Evolutionary conservation across 2,113 vertebrate genomes (phyloP).

Genomic region (Gallinago undulata): DNA sequence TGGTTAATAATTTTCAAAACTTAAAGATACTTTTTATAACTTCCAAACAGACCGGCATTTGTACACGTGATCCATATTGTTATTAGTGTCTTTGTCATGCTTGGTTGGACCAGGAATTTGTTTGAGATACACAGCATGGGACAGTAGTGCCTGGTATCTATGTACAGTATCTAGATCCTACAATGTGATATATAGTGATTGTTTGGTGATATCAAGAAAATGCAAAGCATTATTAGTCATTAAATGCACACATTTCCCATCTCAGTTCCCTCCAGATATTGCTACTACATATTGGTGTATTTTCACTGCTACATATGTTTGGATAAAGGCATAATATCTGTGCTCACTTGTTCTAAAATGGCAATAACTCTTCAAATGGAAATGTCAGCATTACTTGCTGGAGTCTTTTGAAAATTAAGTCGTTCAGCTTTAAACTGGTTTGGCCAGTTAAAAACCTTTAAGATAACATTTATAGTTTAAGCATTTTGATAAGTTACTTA

Average conservation of each 20-base stretch:
- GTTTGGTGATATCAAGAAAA: background rate
- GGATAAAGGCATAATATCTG: background rate
- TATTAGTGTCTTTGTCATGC: background rate
- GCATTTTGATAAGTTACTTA: background rate
- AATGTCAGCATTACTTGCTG: background rate
- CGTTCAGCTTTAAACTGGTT: background rate
- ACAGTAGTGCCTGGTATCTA: background rate
- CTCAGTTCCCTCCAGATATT: background rate
- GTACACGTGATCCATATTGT: background rate
- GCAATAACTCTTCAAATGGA: background rate
- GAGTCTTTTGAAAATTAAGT: background rate
- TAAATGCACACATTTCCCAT: background rate
- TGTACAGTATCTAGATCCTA: fast-evolving
- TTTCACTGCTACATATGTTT: background rate
- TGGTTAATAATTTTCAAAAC: background rate
- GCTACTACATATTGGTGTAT: background rate
- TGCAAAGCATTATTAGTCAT: background rate
- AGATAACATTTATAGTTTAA: background rate
- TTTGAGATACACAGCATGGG: background rate
- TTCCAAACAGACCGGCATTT: background rate
- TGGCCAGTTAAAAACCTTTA: background rate
- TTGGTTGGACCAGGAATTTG: background rate
- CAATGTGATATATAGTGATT: no score
- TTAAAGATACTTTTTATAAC: background rate
- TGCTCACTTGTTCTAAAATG: background rate